A percentile compares a stretch with the other conserved stretches of the same genome.
Evolutionary conservation across 2,888 invertebrate genomes (phyloP).

Genomic region (Hydraecia micacea): DNA sequence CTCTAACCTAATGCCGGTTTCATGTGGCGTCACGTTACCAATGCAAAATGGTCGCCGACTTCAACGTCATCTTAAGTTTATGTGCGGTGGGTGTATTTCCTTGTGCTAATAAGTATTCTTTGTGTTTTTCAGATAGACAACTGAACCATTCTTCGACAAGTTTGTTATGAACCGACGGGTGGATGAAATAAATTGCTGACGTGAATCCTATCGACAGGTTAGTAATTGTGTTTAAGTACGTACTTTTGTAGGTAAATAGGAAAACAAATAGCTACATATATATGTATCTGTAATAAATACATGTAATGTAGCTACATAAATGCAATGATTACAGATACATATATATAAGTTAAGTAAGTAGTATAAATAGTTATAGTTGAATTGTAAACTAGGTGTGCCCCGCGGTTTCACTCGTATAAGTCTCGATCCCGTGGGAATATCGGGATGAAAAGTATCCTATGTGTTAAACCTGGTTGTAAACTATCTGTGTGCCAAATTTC

Average conservation of each 20-base stretch:
- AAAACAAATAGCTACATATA: background rate
- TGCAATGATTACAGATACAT: background rate
- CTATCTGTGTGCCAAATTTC: too few species aligned
- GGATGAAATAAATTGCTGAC: accelerated
- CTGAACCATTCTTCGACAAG: background rate
- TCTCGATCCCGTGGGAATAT: too few species aligned
- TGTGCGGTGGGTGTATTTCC: background rate
- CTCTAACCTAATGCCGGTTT: background rate
- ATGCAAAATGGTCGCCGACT: background rate
- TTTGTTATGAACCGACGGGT: background rate
- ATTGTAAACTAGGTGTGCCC: background rate
- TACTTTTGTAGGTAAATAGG: background rate
- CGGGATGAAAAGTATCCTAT: too few species aligned
- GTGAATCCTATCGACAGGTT: background rate
- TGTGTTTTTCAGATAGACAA: constrained; percentile 1
- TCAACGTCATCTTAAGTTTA: background rate
- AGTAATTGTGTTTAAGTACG: too few species aligned
- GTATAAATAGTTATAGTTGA: background rate
- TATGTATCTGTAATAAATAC: too few species aligned
- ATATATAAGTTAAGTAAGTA: background rate
- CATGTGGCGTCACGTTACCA: background rate
- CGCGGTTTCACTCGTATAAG: too few species aligned
- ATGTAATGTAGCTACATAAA: too few species aligned
- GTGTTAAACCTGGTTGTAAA: too few species aligned
- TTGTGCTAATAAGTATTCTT: background rate